Conservation (phyloP, 2,888 invertebrate genomes). For the Volucella inflata region DNA sequence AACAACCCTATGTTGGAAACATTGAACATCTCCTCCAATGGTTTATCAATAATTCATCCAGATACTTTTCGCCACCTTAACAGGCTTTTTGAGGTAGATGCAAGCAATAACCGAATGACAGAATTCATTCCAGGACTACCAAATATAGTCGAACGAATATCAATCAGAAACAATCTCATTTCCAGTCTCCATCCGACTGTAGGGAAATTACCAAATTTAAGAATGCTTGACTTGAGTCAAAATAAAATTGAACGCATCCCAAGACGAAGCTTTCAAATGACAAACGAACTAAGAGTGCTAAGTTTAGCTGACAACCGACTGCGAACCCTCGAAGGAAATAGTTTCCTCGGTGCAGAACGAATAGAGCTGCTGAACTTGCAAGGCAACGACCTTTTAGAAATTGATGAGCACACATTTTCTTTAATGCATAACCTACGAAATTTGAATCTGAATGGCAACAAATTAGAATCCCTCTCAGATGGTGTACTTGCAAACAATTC, state of each 20-base stretch:
- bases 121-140: slow-evolving; percentile 92
- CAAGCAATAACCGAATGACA: slow-evolving; percentile 89
- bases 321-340: slow-evolving; percentile 87
- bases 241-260: slow-evolving; percentile 90
- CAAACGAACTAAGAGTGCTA: slow-evolving; percentile 88
- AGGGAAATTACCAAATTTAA: slow-evolving; percentile 88
- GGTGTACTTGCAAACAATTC: slow-evolving; percentile 88
- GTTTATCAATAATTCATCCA: slow-evolving; percentile 88
- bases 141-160: slow-evolving; percentile 90
- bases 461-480: slow-evolving; percentile 88
- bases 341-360: slow-evolving; percentile 88
- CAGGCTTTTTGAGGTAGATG: slow-evolving; percentile 91
- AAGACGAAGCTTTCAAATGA: slow-evolving; percentile 87
- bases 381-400: slow-evolving; percentile 88
- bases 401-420: slow-evolving; percentile 87
- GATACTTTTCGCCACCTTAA: slow-evolving; percentile 90
- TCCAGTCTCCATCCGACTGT: slow-evolving; percentile 87
- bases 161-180: slow-evolving; percentile 89
- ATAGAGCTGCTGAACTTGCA: slow-evolving; percentile 90
- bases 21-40: slow-evolving; percentile 91
- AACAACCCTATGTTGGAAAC: slow-evolving; percentile 90
- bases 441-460: slow-evolving; percentile 90
- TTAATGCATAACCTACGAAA: slow-evolving; percentile 87
- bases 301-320: slow-evolving; percentile 90
- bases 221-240: slow-evolving; percentile 89